These are phyloP conservation scores for Craterocephalus amniculus DNA, from an alignment of 2,797 vertebrate genomes.

Conservation along the genomic window DNA sequence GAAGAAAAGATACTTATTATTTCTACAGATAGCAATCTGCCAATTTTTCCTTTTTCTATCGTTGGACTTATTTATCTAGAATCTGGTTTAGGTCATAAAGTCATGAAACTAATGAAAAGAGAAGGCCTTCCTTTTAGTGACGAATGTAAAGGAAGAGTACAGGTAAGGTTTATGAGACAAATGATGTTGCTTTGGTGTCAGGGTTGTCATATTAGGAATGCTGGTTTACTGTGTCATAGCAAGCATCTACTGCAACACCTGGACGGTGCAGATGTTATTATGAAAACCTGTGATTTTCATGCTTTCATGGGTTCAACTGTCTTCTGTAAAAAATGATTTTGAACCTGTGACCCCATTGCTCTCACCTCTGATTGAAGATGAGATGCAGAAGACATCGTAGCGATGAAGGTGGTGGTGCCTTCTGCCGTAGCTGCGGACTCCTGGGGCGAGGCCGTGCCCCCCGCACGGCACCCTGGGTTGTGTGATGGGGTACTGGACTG, in stretches of 20 bases:
- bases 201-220: not conserved
- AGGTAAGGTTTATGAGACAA: not conserved
- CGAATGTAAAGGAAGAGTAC: not conserved
- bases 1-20: not conserved
- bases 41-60: too few species aligned
- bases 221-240: not conserved
- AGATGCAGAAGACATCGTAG: constrained; percentile 91
- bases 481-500: constrained; percentile 90
- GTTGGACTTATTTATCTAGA: not conserved
- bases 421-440: constrained; percentile 86
- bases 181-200: not conserved
- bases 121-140: not conserved
- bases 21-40: not conserved
- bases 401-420: constrained; percentile 81
- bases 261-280: not conserved
- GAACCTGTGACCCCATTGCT: not conserved
- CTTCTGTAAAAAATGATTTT: not conserved
- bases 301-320: not conserved
- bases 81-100: not conserved
- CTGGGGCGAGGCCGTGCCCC: constrained; percentile 80
- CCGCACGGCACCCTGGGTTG: constrained; percentile 84
- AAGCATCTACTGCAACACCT: not conserved
- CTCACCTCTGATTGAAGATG: constrained; percentile 82
- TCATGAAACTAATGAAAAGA: not conserved
- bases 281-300: not conserved